Base-by-base conservation (phyloP, 2,888 invertebrate species). In the Drosophila niveifrons region DNA sequence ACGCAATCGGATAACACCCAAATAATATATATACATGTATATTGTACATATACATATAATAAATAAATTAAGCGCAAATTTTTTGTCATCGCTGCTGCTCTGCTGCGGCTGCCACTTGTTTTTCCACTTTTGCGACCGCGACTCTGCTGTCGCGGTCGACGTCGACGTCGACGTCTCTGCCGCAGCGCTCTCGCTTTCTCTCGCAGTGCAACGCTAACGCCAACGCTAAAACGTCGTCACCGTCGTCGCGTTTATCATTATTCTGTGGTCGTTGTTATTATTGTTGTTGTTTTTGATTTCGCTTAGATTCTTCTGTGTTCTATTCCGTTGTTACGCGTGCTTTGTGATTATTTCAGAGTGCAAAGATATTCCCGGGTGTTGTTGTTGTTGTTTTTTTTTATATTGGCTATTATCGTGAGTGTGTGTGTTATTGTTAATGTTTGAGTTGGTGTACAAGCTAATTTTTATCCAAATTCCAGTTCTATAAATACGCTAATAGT, bases 101-200 rank as follows among this genome's bases (percentile, higher is more conserved):
- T 11, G 34, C 34, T 36, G 34, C 34, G 29, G 62, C 67, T 75
- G 75, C 81, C 80, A 80, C 80, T 80, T 80, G 80, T 80, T 80
- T 80, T 81, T 78, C 80, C 72, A 80, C 81, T 80, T 80, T 80
- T 75, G 72, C 66, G 69, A 67, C 58, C 52, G 66, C 70, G 63
- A 70, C 73, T 65, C 52, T 36, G 11, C 36, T 36, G 36, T n/a
- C 36, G 36, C n/a, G 3, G 36, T n/a, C 58, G 65, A 23, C 43
- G 63, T 34, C 53, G 61, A 48, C 31, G 58, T 11, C 55, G 53
- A 44, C 23, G 63, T 10, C 65, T 43, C 67, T 46, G 64, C 46
- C 59, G 47, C 57, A 23, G 23, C 72, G 78, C 78, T 75, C 72
- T 78, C 59, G 76, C 78, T 78, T 80, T 80, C 78, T 78, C 80